Base-by-base conservation (phyloP, 2,888 invertebrate species). In the Nemotelus pantherinus region DNA sequence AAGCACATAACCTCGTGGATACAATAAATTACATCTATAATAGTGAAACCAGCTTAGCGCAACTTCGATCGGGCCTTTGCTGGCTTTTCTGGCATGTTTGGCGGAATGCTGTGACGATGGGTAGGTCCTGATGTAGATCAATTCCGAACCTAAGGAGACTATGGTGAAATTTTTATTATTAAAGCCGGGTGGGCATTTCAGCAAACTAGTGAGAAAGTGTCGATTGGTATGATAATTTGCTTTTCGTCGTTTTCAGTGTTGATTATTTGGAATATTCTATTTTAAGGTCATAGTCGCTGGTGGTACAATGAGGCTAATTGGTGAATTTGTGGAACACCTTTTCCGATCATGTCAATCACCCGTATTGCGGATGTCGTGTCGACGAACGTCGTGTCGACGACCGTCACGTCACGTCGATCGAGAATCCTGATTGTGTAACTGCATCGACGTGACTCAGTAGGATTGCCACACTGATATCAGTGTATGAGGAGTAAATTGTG, bases 301-400 rank as follows among this genome's bases (percentile, higher is more conserved):
- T 3, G 99, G 99, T 63, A 99, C 99, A 48, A 99, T 99, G 99
- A 95, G 97, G 85, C 99, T 99, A 0, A 91, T 95, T 72, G 90
- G 91, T 4, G 97, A 99, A 86, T 94, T 99, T 83, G 91, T 91
- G 80, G 91, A 94, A 9, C 92, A 96, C 82, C 88, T 98, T 0
- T 95, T 96, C 81, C 81, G 81, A 64, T 68, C 82, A 2, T 85
- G 84, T 25, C 81, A 83, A 4, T n/a, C n/a, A n/a, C n/a, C n/a
- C n/a, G n/a, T n/a, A n/a, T n/a, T n/a, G n/a, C n/a, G n/a, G n/a
- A n/a, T n/a, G n/a, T n/a, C n/a, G n/a, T n/a, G n/a, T n/a, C n/a
- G n/a, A n/a, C n/a, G n/a, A n/a, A n/a, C n/a, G n/a, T n/a, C n/a
- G n/a, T n/a, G n/a, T n/a, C n/a, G n/a, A n/a, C n/a, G n/a, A n/a